A percentile compares a stretch with the other conserved stretches of the same genome.
Evolutionary conservation across 1,140 invertebrate genomes (phyloP).

Genomic region (Marisa cornuarietis): DNA sequence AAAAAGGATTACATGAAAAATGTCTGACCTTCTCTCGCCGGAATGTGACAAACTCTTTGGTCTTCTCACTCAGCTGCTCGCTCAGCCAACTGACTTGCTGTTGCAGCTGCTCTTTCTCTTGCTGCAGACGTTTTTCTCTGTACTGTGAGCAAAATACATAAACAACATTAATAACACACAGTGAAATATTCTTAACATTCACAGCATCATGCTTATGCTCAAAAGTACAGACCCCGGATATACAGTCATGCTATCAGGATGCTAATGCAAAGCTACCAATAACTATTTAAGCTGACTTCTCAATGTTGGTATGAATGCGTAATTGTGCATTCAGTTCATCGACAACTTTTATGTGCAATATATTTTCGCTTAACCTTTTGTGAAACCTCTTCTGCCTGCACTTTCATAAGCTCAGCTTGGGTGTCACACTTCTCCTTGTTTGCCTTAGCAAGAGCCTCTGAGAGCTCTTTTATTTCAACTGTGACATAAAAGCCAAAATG

Average conservation of each 20-base stretch:
- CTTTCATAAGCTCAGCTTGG: constrained; percentile 80
- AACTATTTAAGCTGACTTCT: no score
- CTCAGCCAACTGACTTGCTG: constrained; percentile 81
- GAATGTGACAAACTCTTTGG: constrained; percentile 79
- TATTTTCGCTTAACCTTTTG: constrained; percentile 68
- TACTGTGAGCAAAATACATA: constrained; percentile 55
- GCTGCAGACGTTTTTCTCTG: constrained; percentile 82
- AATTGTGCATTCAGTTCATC: no score
- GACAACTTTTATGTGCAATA: no score
- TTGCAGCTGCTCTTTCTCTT: constrained; percentile 78
- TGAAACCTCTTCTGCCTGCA: constrained; percentile 80
- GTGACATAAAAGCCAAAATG: constrained; percentile 26
- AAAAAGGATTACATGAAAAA: neutral
- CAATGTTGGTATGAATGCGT: no score
- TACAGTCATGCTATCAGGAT: neutral
- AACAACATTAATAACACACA: constrained; percentile 13
- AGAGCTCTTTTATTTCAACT: constrained; percentile 65
- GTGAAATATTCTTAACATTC: neutral
- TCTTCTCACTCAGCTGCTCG: constrained; percentile 79
- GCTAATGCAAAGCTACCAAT: no score
- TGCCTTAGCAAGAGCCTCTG: constrained; percentile 60
- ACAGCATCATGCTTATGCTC: neutral
- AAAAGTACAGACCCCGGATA: neutral
- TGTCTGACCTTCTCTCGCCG: constrained; percentile 75
- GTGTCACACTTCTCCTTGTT: constrained; percentile 80